Conservation (phyloP, 2,888 invertebrate species). For the Drosophila algonquin region DNA sequence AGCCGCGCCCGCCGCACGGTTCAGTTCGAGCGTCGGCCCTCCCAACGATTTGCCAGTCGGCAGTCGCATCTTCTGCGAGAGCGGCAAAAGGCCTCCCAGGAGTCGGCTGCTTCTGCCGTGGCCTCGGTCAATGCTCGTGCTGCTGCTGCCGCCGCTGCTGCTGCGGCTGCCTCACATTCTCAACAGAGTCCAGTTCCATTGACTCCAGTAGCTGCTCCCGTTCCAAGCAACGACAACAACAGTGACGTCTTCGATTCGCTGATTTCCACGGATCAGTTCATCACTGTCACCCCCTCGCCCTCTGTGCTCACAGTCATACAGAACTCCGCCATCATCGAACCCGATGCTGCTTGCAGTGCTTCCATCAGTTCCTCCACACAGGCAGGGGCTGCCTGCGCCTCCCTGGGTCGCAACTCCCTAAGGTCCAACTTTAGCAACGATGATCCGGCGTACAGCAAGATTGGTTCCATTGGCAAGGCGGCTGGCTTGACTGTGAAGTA, state of each 20-base stretch:
- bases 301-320: constrained; percentile 83
- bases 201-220: constrained; percentile 36
- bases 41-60: constrained; percentile 96
- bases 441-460: constrained; percentile 83
- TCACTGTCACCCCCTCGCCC: constrained; percentile 81
- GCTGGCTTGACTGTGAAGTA: constrained; percentile 84
- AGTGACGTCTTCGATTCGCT: constrained; percentile 75
- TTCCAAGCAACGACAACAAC: constrained; percentile 47
- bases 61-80: constrained; percentile 95
- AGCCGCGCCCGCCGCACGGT: constrained; percentile 96
- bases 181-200: constrained; percentile 48
- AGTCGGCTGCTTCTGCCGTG: constrained; percentile 79
- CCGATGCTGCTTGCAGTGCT: constrained; percentile 75
- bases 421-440: constrained; percentile 84
- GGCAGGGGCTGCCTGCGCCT: constrained; percentile 76
- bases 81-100: constrained; percentile 86
- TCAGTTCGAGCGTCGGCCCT: constrained; percentile 97
- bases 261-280: constrained; percentile 71
- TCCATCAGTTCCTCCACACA: constrained; percentile 80
- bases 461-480: constrained; percentile 84
- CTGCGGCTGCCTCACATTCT: constrained; percentile 59
- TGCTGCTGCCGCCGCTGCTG: constrained; percentile 74
- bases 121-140: constrained; percentile 78
- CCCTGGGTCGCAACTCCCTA: constrained; percentile 83
- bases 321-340: constrained; percentile 78